Base-by-base conservation (phyloP, 2,888 invertebrate species). In the Scaeva pyrastri region DNA sequence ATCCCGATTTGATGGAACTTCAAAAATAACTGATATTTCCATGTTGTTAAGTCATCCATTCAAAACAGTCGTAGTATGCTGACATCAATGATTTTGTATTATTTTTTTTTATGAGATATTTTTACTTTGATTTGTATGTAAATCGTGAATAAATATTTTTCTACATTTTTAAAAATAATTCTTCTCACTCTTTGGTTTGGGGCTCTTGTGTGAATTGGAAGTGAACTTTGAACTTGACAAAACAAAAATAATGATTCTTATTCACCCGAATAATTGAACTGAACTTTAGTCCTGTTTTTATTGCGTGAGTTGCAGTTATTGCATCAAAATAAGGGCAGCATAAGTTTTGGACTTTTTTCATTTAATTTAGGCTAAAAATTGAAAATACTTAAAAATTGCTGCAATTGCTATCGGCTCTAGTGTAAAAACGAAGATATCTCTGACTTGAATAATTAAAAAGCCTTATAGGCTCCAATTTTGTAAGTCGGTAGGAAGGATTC, bases 1-100 rank as follows among this genome's bases (percentile, higher is more conserved):
- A 43, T 62, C 21, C n/a, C 16, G 41, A 26, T 66, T 66, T 66
- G 48, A 66, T 66, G 64, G 19, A 66, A 48, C 48, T 66, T 66
- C 64, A 64, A 48, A 31, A 66, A 48, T 48, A 48, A 48, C 31
- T n/a, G 64, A 19, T 45, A 31, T 19, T 66, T 48, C 64, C 48
- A 45, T 64, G 26, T 48, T 48, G 64, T 64, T 64, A 45, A 45
- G 19, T 19, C 48, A 64, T 64, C 6, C 26, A 26, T 26, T 26
- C 26, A 26, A 26, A 26, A 26, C 7, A 6, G 26, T n/a, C n/a
- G n/a, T n/a, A 26, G 1, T 26, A 26, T 1, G 26, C 26, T 26
- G 7, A 48, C 16, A 19, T 31, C 19, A 60, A 12, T 56, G 8
- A 12, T 58, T n/a, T 19, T 26, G 14, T 60, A 45, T 45, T n/a